A percentile compares a stretch with the other conserved stretches of the same genome.
phyloP scores from a whole-genome alignment of 2,113 vertebrate genomes.

The Entomyzon cyanotis region DNA sequence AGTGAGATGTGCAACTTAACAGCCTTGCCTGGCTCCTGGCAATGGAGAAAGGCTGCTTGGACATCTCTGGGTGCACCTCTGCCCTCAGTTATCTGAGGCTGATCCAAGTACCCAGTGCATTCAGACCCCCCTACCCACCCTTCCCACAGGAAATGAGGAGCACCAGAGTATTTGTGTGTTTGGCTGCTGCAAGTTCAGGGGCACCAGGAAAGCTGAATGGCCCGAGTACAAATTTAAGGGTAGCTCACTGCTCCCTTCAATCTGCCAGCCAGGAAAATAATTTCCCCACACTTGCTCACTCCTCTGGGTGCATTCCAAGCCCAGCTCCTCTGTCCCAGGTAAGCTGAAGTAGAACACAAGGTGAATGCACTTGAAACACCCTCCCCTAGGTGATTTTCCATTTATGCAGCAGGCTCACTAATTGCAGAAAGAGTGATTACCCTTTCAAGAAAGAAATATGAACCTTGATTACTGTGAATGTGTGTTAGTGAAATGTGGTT shows the following conservation, averaged over 20 bases:
- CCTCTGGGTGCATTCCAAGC: not conserved
- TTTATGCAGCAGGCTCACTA: slow-evolving; percentile 42
- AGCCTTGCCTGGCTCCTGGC: not conserved
- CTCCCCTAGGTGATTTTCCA: slow-evolving; percentile 46
- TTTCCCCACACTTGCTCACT: rapidly evolving
- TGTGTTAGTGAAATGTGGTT: slow-evolving; percentile 1
- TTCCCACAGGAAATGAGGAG: rapidly evolving
- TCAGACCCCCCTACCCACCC: not conserved
- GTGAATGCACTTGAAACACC: not conserved
- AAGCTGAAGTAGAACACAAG: not conserved
- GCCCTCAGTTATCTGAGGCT: rapidly evolving
- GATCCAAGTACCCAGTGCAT: rapidly evolving
- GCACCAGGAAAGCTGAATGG: too few species aligned
- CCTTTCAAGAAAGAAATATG: slow-evolving; percentile 49
- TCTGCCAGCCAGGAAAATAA: rapidly evolving
- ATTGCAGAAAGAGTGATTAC: slow-evolving; percentile 53
- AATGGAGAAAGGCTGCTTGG: not conserved
- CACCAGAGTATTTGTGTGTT: rapidly evolving
- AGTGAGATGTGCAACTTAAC: rapidly evolving
- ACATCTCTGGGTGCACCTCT: not conserved
- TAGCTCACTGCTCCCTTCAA: rapidly evolving
- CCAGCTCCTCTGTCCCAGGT: not conserved
- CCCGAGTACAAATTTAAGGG: rapidly evolving
- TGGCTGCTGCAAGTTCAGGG: not conserved
- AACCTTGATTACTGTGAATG: slow-evolving; percentile 57